Evolutionary conservation across 2,797 vertebrate genomes (phyloP).

Genomic region (Gambusia yucatana): DNA sequence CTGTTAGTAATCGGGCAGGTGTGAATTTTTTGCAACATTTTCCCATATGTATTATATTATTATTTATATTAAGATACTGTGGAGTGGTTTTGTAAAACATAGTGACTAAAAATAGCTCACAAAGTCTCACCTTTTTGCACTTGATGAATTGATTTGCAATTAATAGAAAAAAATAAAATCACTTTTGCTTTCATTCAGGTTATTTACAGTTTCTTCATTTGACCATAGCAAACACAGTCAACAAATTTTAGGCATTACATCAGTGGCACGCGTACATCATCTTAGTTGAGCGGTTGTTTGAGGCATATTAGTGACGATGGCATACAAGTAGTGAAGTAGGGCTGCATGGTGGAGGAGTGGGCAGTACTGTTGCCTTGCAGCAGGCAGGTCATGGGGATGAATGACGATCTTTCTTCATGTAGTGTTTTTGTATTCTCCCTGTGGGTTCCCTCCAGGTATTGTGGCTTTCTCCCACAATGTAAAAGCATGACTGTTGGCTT

Average conservation of each 20-base stretch:
- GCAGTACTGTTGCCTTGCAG: not conserved
- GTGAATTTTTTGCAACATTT: not conserved
- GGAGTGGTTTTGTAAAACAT: not conserved
- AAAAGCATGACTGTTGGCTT: not conserved
- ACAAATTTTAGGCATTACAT: not conserved
- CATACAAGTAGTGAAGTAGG: too few relatives aligned
- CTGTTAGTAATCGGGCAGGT: not conserved
- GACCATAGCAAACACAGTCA: not conserved
- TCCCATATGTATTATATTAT: not conserved
- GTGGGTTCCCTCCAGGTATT: not conserved
- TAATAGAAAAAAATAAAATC: not conserved
- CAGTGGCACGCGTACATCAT: too few relatives aligned
- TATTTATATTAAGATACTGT: not conserved
- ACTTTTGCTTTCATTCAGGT: not conserved
- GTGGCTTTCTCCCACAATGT: not conserved
- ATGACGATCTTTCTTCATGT: not conserved
- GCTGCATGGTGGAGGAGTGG: not conserved
- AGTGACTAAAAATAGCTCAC: not conserved
- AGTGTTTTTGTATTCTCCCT: not conserved
- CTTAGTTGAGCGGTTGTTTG: too few relatives aligned
- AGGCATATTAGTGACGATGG: too few relatives aligned
- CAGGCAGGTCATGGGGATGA: not conserved
- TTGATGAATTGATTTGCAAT: not conserved
- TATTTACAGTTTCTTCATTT: not conserved
- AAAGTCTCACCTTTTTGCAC: not conserved